Conservation (phyloP, 2,888 invertebrate species). For the Lycia hirtaria region DNA sequence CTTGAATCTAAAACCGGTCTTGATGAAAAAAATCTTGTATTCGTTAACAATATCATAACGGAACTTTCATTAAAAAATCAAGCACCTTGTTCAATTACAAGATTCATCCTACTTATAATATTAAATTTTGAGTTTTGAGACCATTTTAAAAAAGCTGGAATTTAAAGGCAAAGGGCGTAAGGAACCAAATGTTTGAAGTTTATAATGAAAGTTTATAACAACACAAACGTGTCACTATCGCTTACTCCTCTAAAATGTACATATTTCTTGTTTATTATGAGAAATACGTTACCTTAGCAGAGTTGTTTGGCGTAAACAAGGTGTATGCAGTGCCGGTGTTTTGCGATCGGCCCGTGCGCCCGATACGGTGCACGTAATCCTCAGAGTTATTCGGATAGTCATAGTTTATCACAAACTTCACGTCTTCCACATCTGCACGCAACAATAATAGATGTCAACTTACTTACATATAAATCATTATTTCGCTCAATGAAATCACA, state of each 20-base stretch:
- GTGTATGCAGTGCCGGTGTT: slow-evolving; percentile 98
- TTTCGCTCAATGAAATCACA: slow-evolving; percentile 24
- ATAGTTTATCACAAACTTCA: slow-evolving; percentile 99
- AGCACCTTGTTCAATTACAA: no score
- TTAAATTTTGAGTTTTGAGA: no score
- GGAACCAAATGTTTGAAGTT: no score
- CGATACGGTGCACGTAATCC: slow-evolving; percentile 98
- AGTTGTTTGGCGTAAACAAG: slow-evolving; percentile 96
- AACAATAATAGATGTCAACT: slow-evolving; percentile 35
- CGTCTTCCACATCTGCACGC: slow-evolving; percentile 97
- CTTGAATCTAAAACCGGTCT: no score
- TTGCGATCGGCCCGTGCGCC: slow-evolving; percentile 96
- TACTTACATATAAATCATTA: slow-evolving; percentile 8
- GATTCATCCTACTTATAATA: no score
- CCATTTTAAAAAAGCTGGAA: no score
- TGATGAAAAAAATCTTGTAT: no score
- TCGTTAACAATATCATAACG: no score
- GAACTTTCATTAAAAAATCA: no score
- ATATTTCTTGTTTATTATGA: background rate
- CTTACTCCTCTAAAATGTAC: background rate
- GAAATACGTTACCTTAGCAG: slow-evolving; percentile 87
- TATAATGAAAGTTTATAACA: no score
- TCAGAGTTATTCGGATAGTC: slow-evolving; percentile 99
- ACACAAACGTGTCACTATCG: no score
- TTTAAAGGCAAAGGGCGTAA: no score